A percentile compares a stretch with the other conserved stretches of the same genome.
These are phyloP conservation scores for Tholera decimalis DNA, from an alignment of 2,888 invertebrate species.

Conservation along the genomic window DNA sequence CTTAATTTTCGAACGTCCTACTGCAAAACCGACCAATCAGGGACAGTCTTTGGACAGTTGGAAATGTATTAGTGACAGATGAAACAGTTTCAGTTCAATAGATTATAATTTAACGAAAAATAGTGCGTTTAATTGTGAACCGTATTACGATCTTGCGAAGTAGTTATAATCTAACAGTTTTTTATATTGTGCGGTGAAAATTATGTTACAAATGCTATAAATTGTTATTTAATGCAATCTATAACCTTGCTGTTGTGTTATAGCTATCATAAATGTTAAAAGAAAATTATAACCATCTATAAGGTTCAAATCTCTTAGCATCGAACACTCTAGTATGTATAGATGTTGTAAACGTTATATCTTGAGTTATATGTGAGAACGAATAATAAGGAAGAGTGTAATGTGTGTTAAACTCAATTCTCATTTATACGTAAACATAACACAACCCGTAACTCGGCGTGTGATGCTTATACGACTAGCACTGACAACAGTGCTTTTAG, in stretches of 20 bases:
- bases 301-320: constrained; percentile 23
- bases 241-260: constrained; percentile 28
- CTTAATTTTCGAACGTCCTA: no score
- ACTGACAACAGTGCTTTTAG: constrained; percentile 22
- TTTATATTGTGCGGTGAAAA: no score
- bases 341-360: constrained; percentile 2
- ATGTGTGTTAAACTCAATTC: constrained; percentile 31
- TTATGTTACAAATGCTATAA: constrained; percentile 38
- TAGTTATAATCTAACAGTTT: no score
- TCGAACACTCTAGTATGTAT: constrained; percentile 15
- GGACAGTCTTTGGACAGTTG: no score
- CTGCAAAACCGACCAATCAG: no score
- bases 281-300: constrained; percentile 20
- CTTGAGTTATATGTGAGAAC: background rate
- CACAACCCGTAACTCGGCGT: constrained; percentile 2
- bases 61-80: no score
- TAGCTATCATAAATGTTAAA: constrained; percentile 31
- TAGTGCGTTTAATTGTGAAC: no score
- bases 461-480: constrained; percentile 38
- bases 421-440: constrained; percentile 38
- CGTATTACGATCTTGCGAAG: no score
- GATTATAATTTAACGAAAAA: no score
- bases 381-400: background rate
- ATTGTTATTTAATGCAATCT: constrained; percentile 16
- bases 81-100: no score